Conservation (phyloP, 2,888 invertebrate species). For the Melolontha melolontha region DNA sequence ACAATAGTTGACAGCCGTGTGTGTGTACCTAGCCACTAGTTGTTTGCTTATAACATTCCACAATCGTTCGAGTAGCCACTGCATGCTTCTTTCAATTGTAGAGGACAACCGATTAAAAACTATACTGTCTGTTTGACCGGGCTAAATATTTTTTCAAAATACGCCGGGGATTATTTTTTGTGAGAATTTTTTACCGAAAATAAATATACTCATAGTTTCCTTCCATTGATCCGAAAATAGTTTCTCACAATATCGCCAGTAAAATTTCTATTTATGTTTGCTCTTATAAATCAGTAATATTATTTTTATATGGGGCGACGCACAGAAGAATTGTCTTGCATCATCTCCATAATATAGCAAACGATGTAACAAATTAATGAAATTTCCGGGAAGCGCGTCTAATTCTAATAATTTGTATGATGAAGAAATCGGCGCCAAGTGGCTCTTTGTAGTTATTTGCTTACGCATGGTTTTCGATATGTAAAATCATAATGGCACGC, state of each 20-base stretch:
- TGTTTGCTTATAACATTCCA: conserved; percentile 59
- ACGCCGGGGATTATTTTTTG: conserved; percentile 25
- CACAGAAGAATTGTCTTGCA: conserved; percentile 33
- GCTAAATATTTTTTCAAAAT: conserved; percentile 37
- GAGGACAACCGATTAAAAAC: conserved; percentile 45
- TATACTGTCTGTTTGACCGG: conserved; percentile 36
- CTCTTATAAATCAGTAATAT: conserved; percentile 38
- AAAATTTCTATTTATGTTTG: conserved; percentile 34
- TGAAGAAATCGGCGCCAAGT: conserved; percentile 31
- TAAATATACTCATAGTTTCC: not conserved
- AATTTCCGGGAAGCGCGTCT: conserved; percentile 15
- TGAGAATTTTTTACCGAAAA: conserved; percentile 21
- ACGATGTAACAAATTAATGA: conserved; percentile 31
- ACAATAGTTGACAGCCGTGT: conserved; percentile 58
- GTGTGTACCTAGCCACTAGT: conserved; percentile 58
- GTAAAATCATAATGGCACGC: conserved; percentile 10
- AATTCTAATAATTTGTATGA: conserved; percentile 30
- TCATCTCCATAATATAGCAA: conserved; percentile 20
- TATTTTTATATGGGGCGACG: conserved; percentile 32
- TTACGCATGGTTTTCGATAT: not conserved
- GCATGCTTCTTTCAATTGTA: conserved; percentile 43
- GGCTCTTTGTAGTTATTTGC: conserved; percentile 16
- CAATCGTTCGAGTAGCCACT: conserved; percentile 51
- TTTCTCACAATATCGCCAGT: conserved; percentile 30
- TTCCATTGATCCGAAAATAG: conserved; percentile 31